Evolutionary conservation across 2,888 invertebrate species (phyloP), one percentile per base, ranked within the genome.

Genomic region (Drosophila formosana): DNA sequence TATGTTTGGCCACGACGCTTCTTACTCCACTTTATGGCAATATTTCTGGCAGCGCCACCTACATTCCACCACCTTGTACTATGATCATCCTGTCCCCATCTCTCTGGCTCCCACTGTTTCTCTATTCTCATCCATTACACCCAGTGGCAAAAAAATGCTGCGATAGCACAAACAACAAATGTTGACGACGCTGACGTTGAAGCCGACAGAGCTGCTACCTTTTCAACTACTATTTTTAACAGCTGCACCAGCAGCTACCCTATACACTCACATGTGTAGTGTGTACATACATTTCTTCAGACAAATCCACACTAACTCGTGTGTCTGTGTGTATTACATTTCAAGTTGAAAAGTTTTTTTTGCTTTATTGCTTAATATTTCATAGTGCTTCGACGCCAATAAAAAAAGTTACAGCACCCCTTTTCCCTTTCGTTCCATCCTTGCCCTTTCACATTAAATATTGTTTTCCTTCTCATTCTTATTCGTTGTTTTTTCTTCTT

Each of bases 351-450:
- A 76, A 75, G 34, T 55, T 61, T 71, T 68, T 49, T 61, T 70
- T 71, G 60, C 58, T 80, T 80, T 79, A 77, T 79, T 80, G 77
- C 80, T 79, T 69, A 80, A 79, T 79, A 79, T 80, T 79, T 79
- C 74, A 79, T 72, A 78, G 75, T 75, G 62, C 55, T 57, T 25
- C 43, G 51, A 41, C 49, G 57, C 75, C 73, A 71, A 76, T 66
- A 70, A 70, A 69, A 69, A 61, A 72, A 60, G 58, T 76, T 71
- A 63, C 61, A 60, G 62, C 64, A 64, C 53, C 50, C 43, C 34
- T 50, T 53, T 41, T 9, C 39, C 55, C 26, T 26, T 30, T 13
- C 23, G 8, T 28, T 28, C 8, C 25, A 13, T 60, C n/a, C 60
- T 47, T 30, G 41, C 55, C 45, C 58, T 58, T 64, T 56, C 57